Evolutionary conservation across 1,140 invertebrate genomes (phyloP), one percentile per base, ranked within the genome.

Genomic region (Drosophila asahinai): DNA sequence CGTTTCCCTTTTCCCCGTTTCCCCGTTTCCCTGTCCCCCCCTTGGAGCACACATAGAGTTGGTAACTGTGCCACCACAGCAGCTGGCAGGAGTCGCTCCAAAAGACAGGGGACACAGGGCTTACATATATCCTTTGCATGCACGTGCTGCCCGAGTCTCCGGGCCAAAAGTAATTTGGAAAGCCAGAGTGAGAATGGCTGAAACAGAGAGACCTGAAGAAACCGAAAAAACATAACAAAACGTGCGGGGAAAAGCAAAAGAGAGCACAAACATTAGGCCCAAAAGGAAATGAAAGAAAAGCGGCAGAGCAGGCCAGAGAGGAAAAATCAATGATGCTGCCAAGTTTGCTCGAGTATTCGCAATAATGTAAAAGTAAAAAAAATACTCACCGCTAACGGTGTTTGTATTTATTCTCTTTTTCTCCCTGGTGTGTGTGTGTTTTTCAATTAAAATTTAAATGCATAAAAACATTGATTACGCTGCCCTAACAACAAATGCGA

Each of bases 291-390:
- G 19, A 48, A 42, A 14, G 68, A 71, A 60, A 58, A 71, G 22
- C 51, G 27, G 19, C 42, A 72, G 67, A 64, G 60, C 45, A 68
- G 63, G 40, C 33, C 63, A 38, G 49, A 81, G 80, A 74, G 72
- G 81, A 89, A 89, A 89, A 89, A 89, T 89, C 86, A 89, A 89
- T 89, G 86, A 89, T 89, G 86, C 86, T 89, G 86, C 80, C 84
- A 87, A 86, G 63, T 78, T 65, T 65, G 58, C 67, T 77, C 60
- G 70, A 73, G 54, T 52, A 72, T 71, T 63, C 57, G 66, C 79
- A 66, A 81, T 81, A 81, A 62, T 59, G 54, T 48, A 54, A 68
- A 66, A 76, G 48, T 64, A 40, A 36, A 43, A 11, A 33, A 15
- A 43, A 42, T 54, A 12, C n/a, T 9, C 7, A 38, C 25, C 51